Percentiles rank a stretch among this genome's conserved stretches.
Conservation (phyloP, 2,888 invertebrate genomes). For the Aleiodes leptofemur region DNA sequence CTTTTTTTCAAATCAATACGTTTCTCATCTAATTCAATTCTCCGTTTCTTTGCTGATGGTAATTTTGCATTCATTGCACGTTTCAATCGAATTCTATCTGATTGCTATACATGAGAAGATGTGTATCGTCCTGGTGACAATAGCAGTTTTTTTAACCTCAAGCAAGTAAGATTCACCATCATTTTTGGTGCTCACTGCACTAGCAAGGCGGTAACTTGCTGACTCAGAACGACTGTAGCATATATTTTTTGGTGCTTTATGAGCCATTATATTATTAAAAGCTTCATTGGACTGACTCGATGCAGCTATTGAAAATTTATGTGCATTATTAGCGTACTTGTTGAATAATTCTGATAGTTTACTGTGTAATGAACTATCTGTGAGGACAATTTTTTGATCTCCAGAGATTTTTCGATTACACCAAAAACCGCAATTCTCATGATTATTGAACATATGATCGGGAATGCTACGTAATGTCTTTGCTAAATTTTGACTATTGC, state of each 20-base stretch:
- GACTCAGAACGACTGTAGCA: constrained; percentile 49
- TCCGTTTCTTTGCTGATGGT: constrained; percentile 26
- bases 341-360: constrained; percentile 37
- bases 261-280: constrained; percentile 51
- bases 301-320: constrained; percentile 49
- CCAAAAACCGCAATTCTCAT: constrained; percentile 55
- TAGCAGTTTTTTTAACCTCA: constrained; percentile 35
- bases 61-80: constrained; percentile 40
- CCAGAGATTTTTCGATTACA: constrained; percentile 38
- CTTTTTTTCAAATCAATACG: constrained; percentile 26
- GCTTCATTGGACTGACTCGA: constrained; percentile 51
- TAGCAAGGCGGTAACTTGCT: constrained; percentile 48
- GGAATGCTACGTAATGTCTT: constrained; percentile 49
- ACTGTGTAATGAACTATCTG: constrained; percentile 24
- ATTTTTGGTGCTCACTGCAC: constrained; percentile 50
- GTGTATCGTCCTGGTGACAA: constrained; percentile 50
- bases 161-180: constrained; percentile 47
- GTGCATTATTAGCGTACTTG: constrained; percentile 48
- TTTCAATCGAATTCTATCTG: constrained; percentile 33
- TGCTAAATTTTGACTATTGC: constrained; percentile 45
- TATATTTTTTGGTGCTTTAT: constrained; percentile 49
- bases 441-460: constrained; percentile 50
- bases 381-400: constrained; percentile 32
- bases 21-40: constrained; percentile 22
- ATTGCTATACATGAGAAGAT: constrained; percentile 16